Conservation (phyloP, 2,113 vertebrate genomes). For the Eptatretus burgeri region DNA sequence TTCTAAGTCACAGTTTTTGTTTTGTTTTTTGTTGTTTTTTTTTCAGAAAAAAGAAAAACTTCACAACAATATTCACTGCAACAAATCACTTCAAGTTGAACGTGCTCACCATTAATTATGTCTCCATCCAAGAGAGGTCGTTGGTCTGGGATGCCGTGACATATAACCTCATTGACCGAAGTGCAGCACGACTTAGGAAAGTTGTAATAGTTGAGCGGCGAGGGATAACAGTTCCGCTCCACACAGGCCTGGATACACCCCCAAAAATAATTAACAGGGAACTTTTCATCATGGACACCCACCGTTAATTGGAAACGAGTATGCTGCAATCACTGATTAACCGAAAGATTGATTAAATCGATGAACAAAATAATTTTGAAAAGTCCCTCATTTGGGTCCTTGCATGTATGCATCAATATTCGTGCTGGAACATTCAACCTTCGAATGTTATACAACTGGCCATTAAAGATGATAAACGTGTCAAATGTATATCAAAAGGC, state of each 20-base stretch:
- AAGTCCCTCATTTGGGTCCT: not conserved
- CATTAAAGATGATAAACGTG: no score
- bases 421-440: no score
- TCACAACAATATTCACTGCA: no score
- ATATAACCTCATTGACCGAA: slow-evolving; percentile 94
- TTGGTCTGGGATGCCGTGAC: slow-evolving; percentile 84
- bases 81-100: no score
- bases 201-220: slow-evolving; percentile 94
- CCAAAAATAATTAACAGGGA: slow-evolving; percentile 1
- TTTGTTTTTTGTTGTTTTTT: no score
- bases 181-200: slow-evolving; percentile 97
- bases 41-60: no score
- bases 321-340: not conserved
- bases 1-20: no score
- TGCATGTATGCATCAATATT: not conserved
- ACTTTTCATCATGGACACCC: not conserved
- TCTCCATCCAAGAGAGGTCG: slow-evolving; percentile 64
- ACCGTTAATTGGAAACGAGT: not conserved
- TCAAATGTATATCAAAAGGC: no score
- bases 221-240: slow-evolving; percentile 82
- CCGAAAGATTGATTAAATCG: not conserved
- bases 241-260: slow-evolving; percentile 41
- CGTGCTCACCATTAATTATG: slow-evolving; percentile 66
- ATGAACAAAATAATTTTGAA: not conserved
- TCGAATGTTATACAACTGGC: no score